Evolutionary conservation across 2,797 vertebrate species (phyloP).

Genomic region (Sebastes aleutianus): DNA sequence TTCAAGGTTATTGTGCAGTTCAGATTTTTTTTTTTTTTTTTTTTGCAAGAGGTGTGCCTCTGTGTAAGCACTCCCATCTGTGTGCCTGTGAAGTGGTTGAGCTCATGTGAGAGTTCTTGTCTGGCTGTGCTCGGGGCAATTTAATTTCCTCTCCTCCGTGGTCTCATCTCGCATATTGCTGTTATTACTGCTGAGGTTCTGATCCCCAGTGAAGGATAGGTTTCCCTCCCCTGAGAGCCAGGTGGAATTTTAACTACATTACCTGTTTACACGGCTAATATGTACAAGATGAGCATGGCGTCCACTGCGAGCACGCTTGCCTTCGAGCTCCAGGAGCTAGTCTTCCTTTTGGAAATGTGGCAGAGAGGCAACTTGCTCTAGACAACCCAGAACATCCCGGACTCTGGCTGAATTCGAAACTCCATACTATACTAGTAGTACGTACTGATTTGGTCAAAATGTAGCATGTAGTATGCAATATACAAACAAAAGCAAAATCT

Average conservation of each 20-base stretch:
- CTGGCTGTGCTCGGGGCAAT: slow-evolving; percentile 64
- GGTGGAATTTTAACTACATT: slow-evolving; percentile 60
- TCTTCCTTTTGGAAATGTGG: slow-evolving; percentile 23
- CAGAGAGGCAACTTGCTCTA: not conserved
- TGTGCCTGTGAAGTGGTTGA: slow-evolving; percentile 45
- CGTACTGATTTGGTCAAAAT: no score
- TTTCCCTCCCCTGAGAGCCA: slow-evolving; percentile 48
- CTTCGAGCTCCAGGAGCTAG: slow-evolving; percentile 4
- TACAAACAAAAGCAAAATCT: no score
- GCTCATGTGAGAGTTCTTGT: slow-evolving; percentile 47
- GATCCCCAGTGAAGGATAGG: slow-evolving; percentile 45
- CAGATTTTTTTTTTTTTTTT: not conserved
- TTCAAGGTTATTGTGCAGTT: slow-evolving; percentile 62
- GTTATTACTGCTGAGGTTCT: slow-evolving; percentile 65
- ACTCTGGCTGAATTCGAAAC: not conserved
- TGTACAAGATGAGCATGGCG: slow-evolving; percentile 51
- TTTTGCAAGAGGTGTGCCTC: slow-evolving; percentile 49
- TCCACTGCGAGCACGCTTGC: not conserved
- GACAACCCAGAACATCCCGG: slow-evolving; percentile 7
- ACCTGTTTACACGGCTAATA: slow-evolving; percentile 65
- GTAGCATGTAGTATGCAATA: no score
- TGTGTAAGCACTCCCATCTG: slow-evolving; percentile 51
- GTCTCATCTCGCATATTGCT: slow-evolving; percentile 59
- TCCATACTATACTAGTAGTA: no score
- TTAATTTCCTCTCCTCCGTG: slow-evolving; percentile 75